Evolutionary conservation across 2,888 invertebrate species (phyloP), one percentile per base, ranked within the genome.

Genomic region (Cylindroiulus punctatus): DNA sequence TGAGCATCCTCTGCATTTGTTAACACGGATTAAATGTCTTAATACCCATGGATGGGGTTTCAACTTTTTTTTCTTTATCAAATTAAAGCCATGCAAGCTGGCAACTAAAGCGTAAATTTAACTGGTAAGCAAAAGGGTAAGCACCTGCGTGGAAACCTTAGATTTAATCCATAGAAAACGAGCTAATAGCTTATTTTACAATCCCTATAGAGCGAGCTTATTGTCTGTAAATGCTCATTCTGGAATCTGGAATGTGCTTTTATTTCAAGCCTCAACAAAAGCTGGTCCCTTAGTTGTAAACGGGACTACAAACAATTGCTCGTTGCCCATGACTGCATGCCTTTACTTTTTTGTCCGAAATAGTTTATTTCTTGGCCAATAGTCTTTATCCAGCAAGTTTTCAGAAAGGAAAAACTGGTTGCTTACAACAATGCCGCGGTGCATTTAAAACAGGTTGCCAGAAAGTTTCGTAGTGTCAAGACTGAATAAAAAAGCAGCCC

Each of bases 191-290:
- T 76, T 76, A 76, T 76, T 76, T 76, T 76, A 76, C 76, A 76
- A 76, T 76, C 30, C 76, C 30, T 30, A 30, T 30, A 76, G 76
- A 76, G 30, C 76, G 76, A 76, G 30, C 76, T 30, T 30, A 76
- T 76, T 76, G 76, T 76, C 76, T 76, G 76, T 76, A 76, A 76
- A 76, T 76, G 76, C 76, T 76, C 76, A 76, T 76, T 76, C 76
- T 76, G 76, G 76, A 76, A 76, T 76, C 76, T 26, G 76, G 76
- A 76, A 76, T 76, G 76, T 76, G 76, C 76, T 76, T 76, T 76
- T 76, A 76, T 76, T 76, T 76, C 76, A 76, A 76, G 76, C 76
- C 76, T 76, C 26, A 30, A 76, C 76, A 76, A 76, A 76, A 30
- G 76, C 76, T 76, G 76, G 76, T 32, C 76, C 76, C 76, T 76